A percentile compares a stretch with the other conserved stretches of the same genome.
These are phyloP conservation scores for Thripadectes ignobilis DNA, from an alignment of 2,797 vertebrate species.

Conservation along the genomic window DNA sequence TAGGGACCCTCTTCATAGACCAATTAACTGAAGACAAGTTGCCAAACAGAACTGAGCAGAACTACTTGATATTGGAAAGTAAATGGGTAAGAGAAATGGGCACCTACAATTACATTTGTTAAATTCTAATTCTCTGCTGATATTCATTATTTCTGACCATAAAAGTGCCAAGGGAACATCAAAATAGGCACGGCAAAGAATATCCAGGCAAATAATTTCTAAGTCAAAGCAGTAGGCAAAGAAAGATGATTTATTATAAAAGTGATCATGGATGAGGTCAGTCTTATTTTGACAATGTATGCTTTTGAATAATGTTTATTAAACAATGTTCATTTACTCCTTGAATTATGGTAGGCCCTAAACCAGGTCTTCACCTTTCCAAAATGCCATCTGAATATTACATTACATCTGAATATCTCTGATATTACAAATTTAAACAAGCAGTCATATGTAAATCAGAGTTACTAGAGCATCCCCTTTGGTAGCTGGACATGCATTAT, in stretches of 20 bases:
- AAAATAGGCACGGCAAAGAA: background rate
- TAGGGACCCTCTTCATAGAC: background rate
- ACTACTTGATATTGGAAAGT: background rate
- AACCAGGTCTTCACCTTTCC: conserved; percentile 5
- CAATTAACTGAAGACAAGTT: background rate
- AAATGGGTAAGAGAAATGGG: background rate
- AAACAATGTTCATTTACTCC: background rate
- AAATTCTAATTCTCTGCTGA: background rate
- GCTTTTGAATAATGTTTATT: conserved; percentile 11
- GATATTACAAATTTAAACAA: conserved; percentile 52
- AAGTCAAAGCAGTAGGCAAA: background rate
- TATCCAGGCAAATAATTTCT: background rate
- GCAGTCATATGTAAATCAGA: conserved; percentile 58
- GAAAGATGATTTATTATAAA: background rate
- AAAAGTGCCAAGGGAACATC: background rate
- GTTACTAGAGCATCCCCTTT: conserved; percentile 55
- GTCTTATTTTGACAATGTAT: background rate
- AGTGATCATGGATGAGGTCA: background rate
- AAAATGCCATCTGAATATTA: conserved; percentile 19
- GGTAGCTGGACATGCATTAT: conserved; percentile 50
- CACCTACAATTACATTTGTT: background rate
- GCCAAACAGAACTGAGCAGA: background rate
- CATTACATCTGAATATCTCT: background rate
- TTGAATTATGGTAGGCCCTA: background rate
- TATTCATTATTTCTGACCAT: background rate